Conservation (phyloP, 2,113 vertebrate genomes). For the Calidris pugnax region DNA sequence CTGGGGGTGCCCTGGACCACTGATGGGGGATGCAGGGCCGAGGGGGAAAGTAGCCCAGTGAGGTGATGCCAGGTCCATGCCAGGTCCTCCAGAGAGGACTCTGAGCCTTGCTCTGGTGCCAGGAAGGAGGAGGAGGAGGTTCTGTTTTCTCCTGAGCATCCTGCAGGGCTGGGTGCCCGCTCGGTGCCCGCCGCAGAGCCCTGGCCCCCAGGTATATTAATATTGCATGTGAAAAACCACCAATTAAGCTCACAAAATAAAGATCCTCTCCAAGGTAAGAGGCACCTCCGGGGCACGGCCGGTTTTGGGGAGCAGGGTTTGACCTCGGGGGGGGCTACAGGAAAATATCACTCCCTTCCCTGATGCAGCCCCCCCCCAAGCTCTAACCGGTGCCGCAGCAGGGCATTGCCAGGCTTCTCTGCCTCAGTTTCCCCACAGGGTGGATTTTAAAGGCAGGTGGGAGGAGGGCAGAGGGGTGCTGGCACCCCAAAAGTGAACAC, state of each 20-base stretch:
- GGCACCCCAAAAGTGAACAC: accelerated
- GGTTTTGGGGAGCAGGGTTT: background rate
- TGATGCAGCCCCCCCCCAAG: background rate
- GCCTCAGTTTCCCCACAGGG: background rate
- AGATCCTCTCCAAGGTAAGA: background rate
- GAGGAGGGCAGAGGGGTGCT: background rate
- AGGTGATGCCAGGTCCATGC: accelerated
- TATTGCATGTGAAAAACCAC: background rate
- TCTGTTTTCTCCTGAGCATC: accelerated
- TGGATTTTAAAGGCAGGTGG: background rate
- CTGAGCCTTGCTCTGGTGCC: accelerated
- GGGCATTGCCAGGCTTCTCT: background rate
- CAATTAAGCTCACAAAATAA: background rate
- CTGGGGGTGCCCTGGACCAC: background rate
- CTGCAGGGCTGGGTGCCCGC: too few relatives aligned
- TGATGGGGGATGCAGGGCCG: accelerated
- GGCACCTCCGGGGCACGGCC: background rate
- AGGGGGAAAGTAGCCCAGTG: background rate
- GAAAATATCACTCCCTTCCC: background rate
- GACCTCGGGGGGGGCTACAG: background rate
- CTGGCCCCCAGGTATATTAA: background rate
- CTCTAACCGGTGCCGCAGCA: background rate
- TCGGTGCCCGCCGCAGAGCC: background rate
- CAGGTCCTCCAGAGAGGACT: accelerated
- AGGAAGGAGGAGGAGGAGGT: background rate